Base-by-base conservation (phyloP, 2,888 invertebrate genomes). In the Ceraclea dissimilis region DNA sequence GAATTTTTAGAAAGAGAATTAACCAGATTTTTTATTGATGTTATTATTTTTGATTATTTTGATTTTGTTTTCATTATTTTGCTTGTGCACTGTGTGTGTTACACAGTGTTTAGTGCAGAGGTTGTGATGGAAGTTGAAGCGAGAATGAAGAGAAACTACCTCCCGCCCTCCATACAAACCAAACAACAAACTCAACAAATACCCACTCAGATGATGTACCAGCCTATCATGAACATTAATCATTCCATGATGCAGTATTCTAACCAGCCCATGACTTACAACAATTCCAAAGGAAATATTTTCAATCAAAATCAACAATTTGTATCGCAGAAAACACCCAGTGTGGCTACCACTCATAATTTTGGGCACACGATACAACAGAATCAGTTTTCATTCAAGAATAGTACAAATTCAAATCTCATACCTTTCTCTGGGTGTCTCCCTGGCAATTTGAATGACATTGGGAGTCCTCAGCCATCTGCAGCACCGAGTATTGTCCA, bases 111-210 rank as follows among this genome's bases (percentile, higher is more conserved):
- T 77, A 89, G 90, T 71, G 90, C 90, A 63, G 90, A 92, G 72
- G 79, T 92, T 73, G 87, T 90, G 65, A 86, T 88, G 83, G 92
- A 92, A 70, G 91, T 92, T 64, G 92, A 92, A 75, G 86, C 86
- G 65, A 82, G 92, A 69, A 92, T 92, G 91, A 87, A 88, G 70
- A 78, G 86, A 64, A 85, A 87, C 67, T 86, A 88, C 71, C 78
- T 88, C 66, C 90, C 90, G 53, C 84, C 89, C 60, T 83, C 84
- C 50, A 78, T 85, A 67, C 81, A 81, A 67, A 73, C 70, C 69
- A 65, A 65, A 67, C 66, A 69, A 65, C 71, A 71, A 64, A 67
- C 72, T 61, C 72, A 72, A 46, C 60, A 65, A 64, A 58, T 64
- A 18, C 21, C 51, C 22, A 26, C 17, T 11, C 43, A 46, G 17